Evolutionary conservation across 2,888 invertebrate genomes (phyloP).

Genomic region (Caradrina clavipalpis): DNA sequence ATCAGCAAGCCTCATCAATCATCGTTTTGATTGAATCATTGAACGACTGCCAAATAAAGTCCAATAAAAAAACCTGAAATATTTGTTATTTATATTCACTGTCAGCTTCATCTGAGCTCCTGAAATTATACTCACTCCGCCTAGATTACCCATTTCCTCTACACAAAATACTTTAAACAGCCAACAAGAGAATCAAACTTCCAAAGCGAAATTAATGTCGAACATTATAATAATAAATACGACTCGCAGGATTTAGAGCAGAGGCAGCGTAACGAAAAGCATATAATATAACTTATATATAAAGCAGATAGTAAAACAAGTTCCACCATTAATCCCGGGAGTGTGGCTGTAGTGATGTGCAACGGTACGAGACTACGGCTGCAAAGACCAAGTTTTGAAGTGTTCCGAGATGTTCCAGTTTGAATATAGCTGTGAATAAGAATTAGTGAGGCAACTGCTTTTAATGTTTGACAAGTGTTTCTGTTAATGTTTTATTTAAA

Average conservation of each 20-base stretch:
- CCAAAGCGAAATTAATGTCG: slow-evolving; percentile 60
- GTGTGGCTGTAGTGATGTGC: slow-evolving; percentile 62
- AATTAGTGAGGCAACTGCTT: slow-evolving; percentile 56
- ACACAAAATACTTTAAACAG: slow-evolving; percentile 49
- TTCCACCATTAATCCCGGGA: slow-evolving; percentile 66
- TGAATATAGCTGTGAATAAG: slow-evolving; percentile 61
- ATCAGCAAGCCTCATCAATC: not conserved
- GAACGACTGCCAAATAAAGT: not conserved
- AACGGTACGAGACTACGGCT: slow-evolving; percentile 45
- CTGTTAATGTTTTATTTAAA: slow-evolving; percentile 51
- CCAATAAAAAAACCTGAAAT: not conserved
- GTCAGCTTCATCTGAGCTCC: slow-evolving; percentile 11
- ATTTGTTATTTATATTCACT: slow-evolving; percentile 6
- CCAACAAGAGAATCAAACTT: slow-evolving; percentile 62
- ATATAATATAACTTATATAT: slow-evolving; percentile 52
- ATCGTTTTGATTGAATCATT: not conserved
- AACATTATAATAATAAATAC: slow-evolving; percentile 68
- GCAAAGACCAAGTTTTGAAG: slow-evolving; percentile 62
- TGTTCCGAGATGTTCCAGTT: slow-evolving; percentile 60
- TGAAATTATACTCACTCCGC: slow-evolving; percentile 7
- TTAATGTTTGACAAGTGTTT: slow-evolving; percentile 59
- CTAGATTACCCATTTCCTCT: slow-evolving; percentile 41
- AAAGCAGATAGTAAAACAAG: slow-evolving; percentile 64
- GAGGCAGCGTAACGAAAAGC: slow-evolving; percentile 49
- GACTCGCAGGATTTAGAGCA: slow-evolving; percentile 62